Base-by-base conservation (phyloP, 2,888 invertebrate species). In the Nomada goodeniana region DNA sequence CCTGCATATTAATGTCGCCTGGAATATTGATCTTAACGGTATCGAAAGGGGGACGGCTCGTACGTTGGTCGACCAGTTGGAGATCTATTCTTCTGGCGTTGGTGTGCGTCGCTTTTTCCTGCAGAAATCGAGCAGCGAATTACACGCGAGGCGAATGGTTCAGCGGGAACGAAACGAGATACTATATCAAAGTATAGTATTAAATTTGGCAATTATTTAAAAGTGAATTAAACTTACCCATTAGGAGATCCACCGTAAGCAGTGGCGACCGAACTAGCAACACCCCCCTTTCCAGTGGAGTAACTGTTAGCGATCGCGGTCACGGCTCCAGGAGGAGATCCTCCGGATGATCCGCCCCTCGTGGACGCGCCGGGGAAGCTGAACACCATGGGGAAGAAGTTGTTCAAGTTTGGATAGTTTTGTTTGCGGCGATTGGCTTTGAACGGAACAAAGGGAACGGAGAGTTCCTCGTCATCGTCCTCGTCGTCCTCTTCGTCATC, bases 241-340 rank as follows among this genome's bases (percentile, higher is more conserved):
- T 94, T 93, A 90, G 95, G 93, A 1, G 96, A 95, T 64, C 95
- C 95, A 4, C 96, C 96, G 90, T 96, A 96, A 0, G 96, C 96
- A 0, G 96, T 96, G 0, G 97, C 96, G 85, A 96, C 96, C 85
- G 96, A 96, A 77, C 95, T 96, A 15, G 96, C 96, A 2, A 96
- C 95, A 1, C 96, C 96, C 3, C 96, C 96, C 84, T 95, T 95
- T 1, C 96, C 96, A 0, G 96, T 96, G 90, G 96, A 96, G 91
- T 96, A 96, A 76, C 96, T 96, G 90, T 97, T 97, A 44, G 97
- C 96, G 23, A 97, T 95, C 2, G 96, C 96, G 0, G 96, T 96
- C 15, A 96, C 95, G 0, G 95, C 95, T 4, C 96, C 95, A 0
- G 95, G 95, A n/a, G 94, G 94, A 0, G 94, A 94, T 0, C 93